Percentiles rank a stretch among this genome's conserved stretches.
Evolutionary conservation across 2,113 vertebrate genomes (phyloP).

Genomic region (Octodon degus): DNA sequence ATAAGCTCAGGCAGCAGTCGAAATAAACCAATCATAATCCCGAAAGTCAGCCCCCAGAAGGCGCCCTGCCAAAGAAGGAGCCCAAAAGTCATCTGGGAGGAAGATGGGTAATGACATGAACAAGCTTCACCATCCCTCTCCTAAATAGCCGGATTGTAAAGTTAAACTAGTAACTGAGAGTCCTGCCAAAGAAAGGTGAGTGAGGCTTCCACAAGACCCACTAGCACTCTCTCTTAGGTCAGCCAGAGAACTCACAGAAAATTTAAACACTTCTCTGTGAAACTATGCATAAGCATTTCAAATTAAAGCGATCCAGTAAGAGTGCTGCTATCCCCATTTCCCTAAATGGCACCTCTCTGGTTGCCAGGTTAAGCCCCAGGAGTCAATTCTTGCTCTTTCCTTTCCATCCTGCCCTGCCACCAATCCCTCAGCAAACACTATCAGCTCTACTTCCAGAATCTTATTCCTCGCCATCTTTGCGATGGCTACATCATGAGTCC

Average conservation of each 20-base stretch:
- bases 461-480: too few species aligned
- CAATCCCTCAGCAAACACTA: not conserved
- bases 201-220: not conserved
- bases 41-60: constrained; percentile 92
- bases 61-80: constrained; percentile 89
- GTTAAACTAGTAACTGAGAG: not conserved
- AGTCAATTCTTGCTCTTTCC: not conserved
- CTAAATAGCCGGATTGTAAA: not conserved
- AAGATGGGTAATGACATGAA: not conserved
- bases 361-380: not conserved
- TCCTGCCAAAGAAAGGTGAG: not conserved
- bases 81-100: not conserved
- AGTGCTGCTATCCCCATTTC: not conserved
- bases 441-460: not conserved
- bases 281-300: not conserved
- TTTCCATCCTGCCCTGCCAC: not conserved
- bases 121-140: not conserved
- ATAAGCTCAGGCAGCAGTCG: constrained; percentile 91
- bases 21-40: constrained; percentile 86
- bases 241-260: not conserved
- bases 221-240: not conserved
- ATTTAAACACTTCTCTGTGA: not conserved
- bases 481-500: accelerated
- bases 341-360: not conserved
- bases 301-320: not conserved